phyloP scores from a whole-genome alignment of 2,113 vertebrate genomes.

The Ciconia maguari region DNA sequence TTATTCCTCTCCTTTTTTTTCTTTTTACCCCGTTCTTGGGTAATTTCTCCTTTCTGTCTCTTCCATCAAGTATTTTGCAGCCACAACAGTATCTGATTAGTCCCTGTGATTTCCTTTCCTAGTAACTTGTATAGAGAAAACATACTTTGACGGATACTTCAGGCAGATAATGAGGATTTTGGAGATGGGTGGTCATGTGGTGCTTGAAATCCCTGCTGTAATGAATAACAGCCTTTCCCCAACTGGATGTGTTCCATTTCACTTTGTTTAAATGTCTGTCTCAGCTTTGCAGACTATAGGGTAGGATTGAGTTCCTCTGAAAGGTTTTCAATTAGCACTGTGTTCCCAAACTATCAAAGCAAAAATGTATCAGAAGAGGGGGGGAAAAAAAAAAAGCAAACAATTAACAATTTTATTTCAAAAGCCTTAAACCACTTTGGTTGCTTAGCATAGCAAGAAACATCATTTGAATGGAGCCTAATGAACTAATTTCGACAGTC shows the following conservation, averaged over 20 bases:
- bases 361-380: neutral
- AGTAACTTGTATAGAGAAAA: conserved; percentile 58
- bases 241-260: conserved; percentile 41
- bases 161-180: conserved; percentile 70
- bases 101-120: conserved; percentile 37
- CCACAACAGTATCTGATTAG: conserved; percentile 6
- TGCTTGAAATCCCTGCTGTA: conserved; percentile 66
- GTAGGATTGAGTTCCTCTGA: conserved; percentile 41
- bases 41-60: neutral
- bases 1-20: neutral
- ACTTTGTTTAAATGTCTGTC: conserved; percentile 55
- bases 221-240: conserved; percentile 50
- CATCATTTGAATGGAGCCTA: conserved; percentile 13
- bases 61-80: conserved; percentile 17
- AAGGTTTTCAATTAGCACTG: conserved; percentile 58
- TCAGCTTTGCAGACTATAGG: neutral
- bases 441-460: conserved; percentile 18
- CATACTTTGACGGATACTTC: conserved; percentile 69
- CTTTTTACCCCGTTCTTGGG: neutral
- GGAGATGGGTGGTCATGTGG: conserved; percentile 58
- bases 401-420: conserved; percentile 16
- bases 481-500: conserved; percentile 15
- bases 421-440: conserved; percentile 21
- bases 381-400: neutral
- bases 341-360: conserved; percentile 54